phyloP scores from a whole-genome alignment of 2,113 vertebrate species.

The Brachypodius melanocephalos region DNA sequence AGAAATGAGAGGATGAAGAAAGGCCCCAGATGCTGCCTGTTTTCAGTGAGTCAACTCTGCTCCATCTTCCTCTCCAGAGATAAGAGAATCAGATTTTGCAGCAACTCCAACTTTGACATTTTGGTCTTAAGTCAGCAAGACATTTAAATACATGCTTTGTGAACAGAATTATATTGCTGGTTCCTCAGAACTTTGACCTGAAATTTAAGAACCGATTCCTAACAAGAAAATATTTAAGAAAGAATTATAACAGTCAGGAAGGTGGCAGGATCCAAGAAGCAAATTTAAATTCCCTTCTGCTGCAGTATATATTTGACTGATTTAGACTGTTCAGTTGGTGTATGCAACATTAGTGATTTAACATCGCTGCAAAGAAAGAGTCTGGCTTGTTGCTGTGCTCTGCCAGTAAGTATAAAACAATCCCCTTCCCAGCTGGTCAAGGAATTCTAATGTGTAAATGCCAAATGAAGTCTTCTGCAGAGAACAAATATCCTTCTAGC shows the following conservation, averaged over 20 bases:
- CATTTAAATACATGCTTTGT: neutral
- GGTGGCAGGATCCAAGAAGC: neutral
- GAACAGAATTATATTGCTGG: neutral
- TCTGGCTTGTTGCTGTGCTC: neutral
- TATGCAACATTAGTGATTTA: neutral
- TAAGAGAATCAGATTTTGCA: neutral
- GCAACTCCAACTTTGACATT: neutral
- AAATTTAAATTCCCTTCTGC: neutral
- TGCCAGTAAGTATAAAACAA: neutral
- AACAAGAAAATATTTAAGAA: neutral
- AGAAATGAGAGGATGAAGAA: neutral
- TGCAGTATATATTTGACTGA: neutral
- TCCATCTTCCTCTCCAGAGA: neutral
- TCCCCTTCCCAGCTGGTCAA: neutral
- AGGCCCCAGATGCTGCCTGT: neutral
- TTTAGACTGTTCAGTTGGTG: neutral
- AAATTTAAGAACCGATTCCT: neutral
- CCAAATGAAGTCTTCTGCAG: neutral
- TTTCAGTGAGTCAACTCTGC: neutral
- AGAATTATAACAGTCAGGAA: neutral
- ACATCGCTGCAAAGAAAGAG: neutral
- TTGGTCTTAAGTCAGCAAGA: neutral
- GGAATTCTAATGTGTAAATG: neutral
- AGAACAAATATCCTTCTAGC: neutral
- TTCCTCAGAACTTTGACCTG: neutral